These are phyloP conservation scores for Channa maculata DNA, from an alignment of 2,113 vertebrate genomes.

Conservation along the genomic window DNA sequence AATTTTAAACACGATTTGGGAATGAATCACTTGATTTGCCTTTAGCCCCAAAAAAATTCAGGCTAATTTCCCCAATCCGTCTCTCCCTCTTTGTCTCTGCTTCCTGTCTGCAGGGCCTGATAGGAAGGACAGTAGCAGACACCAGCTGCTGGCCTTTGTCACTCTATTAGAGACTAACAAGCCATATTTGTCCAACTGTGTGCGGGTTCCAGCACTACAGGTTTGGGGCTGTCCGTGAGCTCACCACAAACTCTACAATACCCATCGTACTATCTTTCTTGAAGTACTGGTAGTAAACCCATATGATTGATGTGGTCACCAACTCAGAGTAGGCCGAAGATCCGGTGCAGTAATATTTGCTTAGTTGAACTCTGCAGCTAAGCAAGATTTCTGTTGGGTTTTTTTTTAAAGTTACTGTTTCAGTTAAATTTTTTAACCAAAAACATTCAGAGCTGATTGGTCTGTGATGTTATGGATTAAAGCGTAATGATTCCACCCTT, in stretches of 20 bases:
- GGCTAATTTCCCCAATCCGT: not conserved
- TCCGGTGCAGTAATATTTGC: too few relatives aligned
- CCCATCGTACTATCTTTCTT: too few relatives aligned
- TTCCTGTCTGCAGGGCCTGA: slow-evolving; percentile 57
- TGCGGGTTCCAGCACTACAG: slow-evolving; percentile 88
- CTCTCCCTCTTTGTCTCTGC: slow-evolving; percentile 2
- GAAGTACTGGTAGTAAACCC: too few relatives aligned
- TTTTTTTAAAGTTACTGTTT: too few relatives aligned
- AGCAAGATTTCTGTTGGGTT: too few relatives aligned
- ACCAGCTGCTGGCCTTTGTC: slow-evolving; percentile 92
- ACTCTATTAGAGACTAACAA: slow-evolving; percentile 95
- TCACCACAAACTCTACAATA: not conserved
- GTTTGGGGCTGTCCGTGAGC: not conserved
- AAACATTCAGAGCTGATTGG: not conserved
- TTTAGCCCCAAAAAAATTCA: too few relatives aligned
- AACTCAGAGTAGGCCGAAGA: not conserved
- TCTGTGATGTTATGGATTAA: not conserved
- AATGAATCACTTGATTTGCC: not conserved
- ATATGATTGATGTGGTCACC: not conserved
- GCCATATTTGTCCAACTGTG: slow-evolving; percentile 90
- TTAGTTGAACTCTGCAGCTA: too few relatives aligned
- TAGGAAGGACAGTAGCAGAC: slow-evolving; percentile 80
- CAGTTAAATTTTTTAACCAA: not conserved
- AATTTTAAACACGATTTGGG: not conserved
- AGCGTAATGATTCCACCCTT: too few relatives aligned